A percentile compares a stretch with the other conserved stretches of the same genome.
Conservation (phyloP, 2,797 vertebrate species). For the Sciaenops ocellatus region DNA sequence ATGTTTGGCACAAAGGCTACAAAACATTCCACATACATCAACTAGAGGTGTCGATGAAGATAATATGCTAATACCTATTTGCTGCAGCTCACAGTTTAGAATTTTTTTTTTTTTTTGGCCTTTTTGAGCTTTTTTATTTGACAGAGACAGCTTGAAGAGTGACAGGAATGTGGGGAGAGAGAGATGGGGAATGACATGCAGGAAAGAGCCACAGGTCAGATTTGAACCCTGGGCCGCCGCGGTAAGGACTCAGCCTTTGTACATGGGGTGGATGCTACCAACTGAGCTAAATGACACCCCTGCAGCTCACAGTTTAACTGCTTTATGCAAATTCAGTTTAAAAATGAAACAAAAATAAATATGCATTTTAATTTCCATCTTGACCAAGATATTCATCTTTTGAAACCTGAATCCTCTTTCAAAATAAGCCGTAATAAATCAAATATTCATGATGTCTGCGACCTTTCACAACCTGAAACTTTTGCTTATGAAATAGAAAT, state of each 20-base stretch:
- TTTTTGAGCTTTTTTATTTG: too few relatives aligned
- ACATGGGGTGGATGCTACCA: too few relatives aligned
- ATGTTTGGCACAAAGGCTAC: background rate
- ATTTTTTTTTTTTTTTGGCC: too few relatives aligned
- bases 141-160: too few relatives aligned
- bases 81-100: background rate
- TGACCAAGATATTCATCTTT: conserved; percentile 33
- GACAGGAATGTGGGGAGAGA: too few relatives aligned
- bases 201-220: too few relatives aligned
- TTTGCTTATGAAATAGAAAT: conserved; percentile 34
- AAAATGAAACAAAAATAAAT: conserved; percentile 27
- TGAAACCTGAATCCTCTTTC: conserved; percentile 46
- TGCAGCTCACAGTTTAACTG: background rate
- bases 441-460: conserved; percentile 7
- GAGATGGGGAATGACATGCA: too few relatives aligned
- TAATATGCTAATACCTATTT: background rate
- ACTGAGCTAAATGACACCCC: too few relatives aligned
- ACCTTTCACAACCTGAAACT: conserved; percentile 21
- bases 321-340: too few relatives aligned
- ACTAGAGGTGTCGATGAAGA: background rate
- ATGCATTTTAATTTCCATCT: conserved; percentile 29
- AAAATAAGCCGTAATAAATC: conserved; percentile 46
- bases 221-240: too few relatives aligned
- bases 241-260: too few relatives aligned
- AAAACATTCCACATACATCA: background rate